Evolutionary conservation across 2,888 invertebrate species (phyloP).

Genomic region (Bimastos eiseni): DNA sequence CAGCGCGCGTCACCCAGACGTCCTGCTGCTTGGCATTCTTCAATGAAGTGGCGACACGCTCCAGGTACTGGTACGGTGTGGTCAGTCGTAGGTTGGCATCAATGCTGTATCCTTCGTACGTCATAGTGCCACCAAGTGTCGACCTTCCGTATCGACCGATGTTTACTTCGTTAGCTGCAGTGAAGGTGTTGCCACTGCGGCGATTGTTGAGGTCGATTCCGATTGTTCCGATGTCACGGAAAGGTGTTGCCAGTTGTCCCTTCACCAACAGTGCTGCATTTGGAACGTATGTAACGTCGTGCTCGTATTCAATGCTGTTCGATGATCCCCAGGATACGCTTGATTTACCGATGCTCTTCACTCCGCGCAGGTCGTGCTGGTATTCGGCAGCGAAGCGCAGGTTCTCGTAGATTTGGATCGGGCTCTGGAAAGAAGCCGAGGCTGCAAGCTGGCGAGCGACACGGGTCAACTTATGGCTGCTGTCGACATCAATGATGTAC

Average conservation of each 20-base stretch:
- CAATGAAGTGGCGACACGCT: constrained; percentile 25
- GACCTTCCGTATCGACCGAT: constrained; percentile 36
- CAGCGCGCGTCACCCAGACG: constrained; percentile 42
- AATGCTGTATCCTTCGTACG: constrained; percentile 35
- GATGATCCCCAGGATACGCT: constrained; percentile 34
- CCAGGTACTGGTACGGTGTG: constrained; percentile 40
- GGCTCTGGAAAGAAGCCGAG: constrained; percentile 27
- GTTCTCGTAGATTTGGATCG: constrained; percentile 27
- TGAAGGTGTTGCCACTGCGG: constrained; percentile 23
- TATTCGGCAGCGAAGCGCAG: constrained; percentile 30
- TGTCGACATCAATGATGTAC: constrained; percentile 30
- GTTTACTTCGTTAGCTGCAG: constrained; percentile 33
- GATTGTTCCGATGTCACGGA: constrained; percentile 34
- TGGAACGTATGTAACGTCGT: constrained; percentile 34
- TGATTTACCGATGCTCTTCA: constrained; percentile 25
- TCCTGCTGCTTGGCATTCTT: constrained; percentile 41
- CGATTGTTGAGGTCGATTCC: constrained; percentile 35
- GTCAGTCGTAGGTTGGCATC: constrained; percentile 44
- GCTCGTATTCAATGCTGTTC: constrained; percentile 29
- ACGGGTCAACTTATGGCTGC: not conserved
- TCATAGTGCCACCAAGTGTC: constrained; percentile 44
- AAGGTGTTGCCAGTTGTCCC: constrained; percentile 38
- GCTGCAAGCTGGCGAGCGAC: not conserved
- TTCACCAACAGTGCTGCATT: not conserved
- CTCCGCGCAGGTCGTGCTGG: constrained; percentile 24